A percentile compares a stretch with the other conserved stretches of the same genome.
phyloP scores from a whole-genome alignment of 2,888 invertebrate species.

The Drosophila austrosaltans region DNA sequence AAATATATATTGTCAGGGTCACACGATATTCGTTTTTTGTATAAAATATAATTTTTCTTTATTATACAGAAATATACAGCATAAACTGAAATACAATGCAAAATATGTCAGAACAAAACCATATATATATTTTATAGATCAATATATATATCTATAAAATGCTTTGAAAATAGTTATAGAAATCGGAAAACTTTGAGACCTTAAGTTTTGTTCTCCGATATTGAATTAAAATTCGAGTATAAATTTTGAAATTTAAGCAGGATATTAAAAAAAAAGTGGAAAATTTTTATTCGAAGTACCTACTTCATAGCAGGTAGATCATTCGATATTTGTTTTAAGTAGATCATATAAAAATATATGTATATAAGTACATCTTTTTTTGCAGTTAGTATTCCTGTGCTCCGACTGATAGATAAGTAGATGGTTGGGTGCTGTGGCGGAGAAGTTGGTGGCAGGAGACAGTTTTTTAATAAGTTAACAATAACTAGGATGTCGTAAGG shows the following conservation, averaged over 20 bases:
- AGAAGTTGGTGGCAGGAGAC: conserved; percentile 15
- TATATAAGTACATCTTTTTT: conserved; percentile 37
- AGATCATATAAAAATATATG: conserved; percentile 40
- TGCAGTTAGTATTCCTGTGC: conserved; percentile 44
- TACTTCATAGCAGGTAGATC: conserved; percentile 21
- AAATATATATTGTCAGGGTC: conserved; percentile 6
- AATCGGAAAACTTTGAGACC: not conserved
- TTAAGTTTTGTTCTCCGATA: not conserved
- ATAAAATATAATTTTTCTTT: conserved; percentile 60
- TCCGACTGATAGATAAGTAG: conserved; percentile 28
- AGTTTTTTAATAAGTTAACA: conserved; percentile 30
- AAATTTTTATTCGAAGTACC: not conserved
- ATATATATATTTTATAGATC: conserved; percentile 5
- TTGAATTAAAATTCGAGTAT: not conserved
- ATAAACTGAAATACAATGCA: conserved; percentile 40
- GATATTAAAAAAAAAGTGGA: not conserved
- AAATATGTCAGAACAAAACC: not conserved
- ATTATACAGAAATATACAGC: conserved; percentile 56
- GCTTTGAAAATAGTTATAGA: conserved; percentile 6
- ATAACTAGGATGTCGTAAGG: conserved; percentile 58
- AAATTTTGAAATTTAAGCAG: not conserved
- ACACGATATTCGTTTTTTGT: conserved; percentile 44
- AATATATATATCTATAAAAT: conserved; percentile 16
- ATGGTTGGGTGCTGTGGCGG: conserved; percentile 2
- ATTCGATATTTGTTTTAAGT: conserved; percentile 32